Evolutionary conservation across 2,797 vertebrate genomes (phyloP), one percentile per base, ranked within the genome.

Genomic region (Notoglanidium macrostoma): DNA sequence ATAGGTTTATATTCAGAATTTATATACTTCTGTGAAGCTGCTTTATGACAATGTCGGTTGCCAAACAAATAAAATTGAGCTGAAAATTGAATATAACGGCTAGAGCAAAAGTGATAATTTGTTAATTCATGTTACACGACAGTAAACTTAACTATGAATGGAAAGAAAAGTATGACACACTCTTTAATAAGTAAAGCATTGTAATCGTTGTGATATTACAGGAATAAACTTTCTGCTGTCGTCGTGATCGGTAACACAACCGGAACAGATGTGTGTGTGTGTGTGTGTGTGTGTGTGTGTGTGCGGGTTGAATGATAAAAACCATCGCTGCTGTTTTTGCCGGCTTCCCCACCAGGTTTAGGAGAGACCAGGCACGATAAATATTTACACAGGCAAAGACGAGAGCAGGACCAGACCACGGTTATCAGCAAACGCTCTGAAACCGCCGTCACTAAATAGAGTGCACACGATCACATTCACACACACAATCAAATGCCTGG

Each of bases 381-480:
- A 91, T 83, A 91, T 91, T 89, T 89, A 88, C 83, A 87, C 68
- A 88, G 81, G 26, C 85, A 63, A 12, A 2, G 3, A 81, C 44
- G 61, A 87, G 72, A 89, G 86, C 63, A 59, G 61, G 63, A 88
- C 55, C 80, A 86, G 74, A 77, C 51, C 65, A n/a, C n/a, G 54
- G 84, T 91, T 86, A 88, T 86, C 85, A 88, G 83, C 46, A 40
- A 84, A 87, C 76, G 17, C 61, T 85, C 80, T 51, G 8, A 86
- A 72, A 76, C n/a, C 57, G 2, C 55, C 57, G 77, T 86, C 79
- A 87, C 72, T 32, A 40, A 19, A 85, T 5, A 63, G 19, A 14
- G 77, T 35, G 14, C 40, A 57, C 23, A 35, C 46, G 49, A 61
- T 26, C 74, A 44, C 61, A 77, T 46, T 77, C 68, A 77, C 55